These are phyloP conservation scores for Harpegnathos saltator DNA, from an alignment of 1,140 invertebrate species.

Conservation along the genomic window DNA sequence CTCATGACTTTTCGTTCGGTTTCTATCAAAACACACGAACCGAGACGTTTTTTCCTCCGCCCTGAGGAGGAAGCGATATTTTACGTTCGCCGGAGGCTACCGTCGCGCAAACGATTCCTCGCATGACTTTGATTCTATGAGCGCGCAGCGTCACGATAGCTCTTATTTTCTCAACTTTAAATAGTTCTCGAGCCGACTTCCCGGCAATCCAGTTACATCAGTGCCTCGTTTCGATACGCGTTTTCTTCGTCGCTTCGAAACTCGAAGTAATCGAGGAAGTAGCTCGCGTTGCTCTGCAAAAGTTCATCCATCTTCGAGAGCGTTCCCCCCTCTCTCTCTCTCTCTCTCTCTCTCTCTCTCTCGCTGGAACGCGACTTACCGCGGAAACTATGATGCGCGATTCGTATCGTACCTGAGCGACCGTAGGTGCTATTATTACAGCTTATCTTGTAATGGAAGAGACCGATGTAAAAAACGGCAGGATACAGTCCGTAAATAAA, in stretches of 20 bases:
- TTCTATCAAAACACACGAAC: neutral
- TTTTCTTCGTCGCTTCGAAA: slow-evolving; percentile 2
- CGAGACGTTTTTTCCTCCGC: no score
- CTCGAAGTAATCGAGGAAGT: slow-evolving; percentile 31
- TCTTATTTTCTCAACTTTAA: slow-evolving; percentile 47
- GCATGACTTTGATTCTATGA: slow-evolving; percentile 20
- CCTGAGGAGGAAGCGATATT: neutral
- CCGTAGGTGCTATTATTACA: neutral
- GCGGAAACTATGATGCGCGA: neutral
- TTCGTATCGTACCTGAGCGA: neutral
- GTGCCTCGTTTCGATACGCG: slow-evolving; percentile 20
- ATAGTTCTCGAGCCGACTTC: neutral
- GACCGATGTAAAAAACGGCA: no score
- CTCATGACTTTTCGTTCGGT: neutral
- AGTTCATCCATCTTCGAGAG: neutral
- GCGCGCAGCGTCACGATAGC: neutral
- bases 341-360: neutral
- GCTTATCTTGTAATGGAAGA: neutral
- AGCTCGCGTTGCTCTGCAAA: neutral
- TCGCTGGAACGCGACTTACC: neutral
- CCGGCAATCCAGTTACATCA: neutral
- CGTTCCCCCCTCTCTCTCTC: neutral
- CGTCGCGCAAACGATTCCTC: slow-evolving; percentile 10
- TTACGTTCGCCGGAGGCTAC: neutral
- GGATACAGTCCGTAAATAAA: no score